These are phyloP conservation scores for Pomatorhinus ruficollis DNA, from an alignment of 2,113 vertebrate species.

Conservation along the genomic window DNA sequence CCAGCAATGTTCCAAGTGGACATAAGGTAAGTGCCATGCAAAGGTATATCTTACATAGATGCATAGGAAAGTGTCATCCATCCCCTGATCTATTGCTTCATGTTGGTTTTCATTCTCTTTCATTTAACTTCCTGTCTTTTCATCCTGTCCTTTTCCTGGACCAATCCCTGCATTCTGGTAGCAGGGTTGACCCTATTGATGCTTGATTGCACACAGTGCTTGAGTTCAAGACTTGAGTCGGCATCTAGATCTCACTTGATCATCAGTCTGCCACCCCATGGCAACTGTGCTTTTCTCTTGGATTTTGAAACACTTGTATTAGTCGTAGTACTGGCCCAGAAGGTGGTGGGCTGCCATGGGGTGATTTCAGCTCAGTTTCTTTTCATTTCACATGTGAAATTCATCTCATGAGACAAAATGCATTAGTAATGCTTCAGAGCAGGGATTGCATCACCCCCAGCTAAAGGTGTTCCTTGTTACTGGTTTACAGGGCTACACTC, in stretches of 20 bases:
- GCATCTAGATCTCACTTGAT: background rate
- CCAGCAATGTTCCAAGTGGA: rapidly evolving
- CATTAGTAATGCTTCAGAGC: background rate
- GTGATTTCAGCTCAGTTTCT: background rate
- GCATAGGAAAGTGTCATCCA: background rate
- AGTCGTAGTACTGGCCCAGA: background rate
- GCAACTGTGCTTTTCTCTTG: background rate
- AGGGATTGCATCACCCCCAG: background rate
- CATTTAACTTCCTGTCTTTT: background rate
- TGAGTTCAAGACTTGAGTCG: background rate
- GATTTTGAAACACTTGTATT: background rate
- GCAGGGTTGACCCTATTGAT: background rate
- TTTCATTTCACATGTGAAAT: background rate
- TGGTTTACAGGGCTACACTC: background rate
- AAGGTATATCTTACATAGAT: rapidly evolving
- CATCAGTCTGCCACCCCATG: background rate
- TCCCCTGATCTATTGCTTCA: background rate
- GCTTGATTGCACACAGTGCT: background rate
- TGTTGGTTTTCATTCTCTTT: background rate
- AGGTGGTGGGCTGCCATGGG: background rate
- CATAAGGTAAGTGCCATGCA: background rate
- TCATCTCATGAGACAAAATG: background rate
- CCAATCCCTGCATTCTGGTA: background rate
- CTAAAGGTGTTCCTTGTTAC: background rate
- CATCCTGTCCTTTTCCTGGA: background rate